Evolutionary conservation across 2,888 invertebrate species (phyloP), one percentile per base, ranked within the genome.

Genomic region (Tenthredo scrophulariae): DNA sequence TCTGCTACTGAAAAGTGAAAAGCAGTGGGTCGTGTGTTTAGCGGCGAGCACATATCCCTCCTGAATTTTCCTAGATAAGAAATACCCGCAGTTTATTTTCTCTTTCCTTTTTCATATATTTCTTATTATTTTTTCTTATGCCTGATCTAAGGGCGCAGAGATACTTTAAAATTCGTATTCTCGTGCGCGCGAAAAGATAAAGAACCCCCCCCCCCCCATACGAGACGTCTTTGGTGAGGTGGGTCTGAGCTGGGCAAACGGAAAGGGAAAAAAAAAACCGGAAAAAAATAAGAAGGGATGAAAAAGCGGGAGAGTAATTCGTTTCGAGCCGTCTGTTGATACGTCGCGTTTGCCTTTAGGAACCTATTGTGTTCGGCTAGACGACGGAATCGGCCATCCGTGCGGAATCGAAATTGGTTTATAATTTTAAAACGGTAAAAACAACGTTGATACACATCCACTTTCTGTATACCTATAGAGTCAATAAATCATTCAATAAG

Each of bases 1-100:
- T 87, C 88, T 89, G 83, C 84, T 86, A 86, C 88, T 90, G 87
- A 22, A 74, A 74, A 43, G n/a, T 2, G 54, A 1, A 54, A 54
- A 54, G n/a, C n/a, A 7, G n/a, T 54, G 1, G 5, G 54, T 54
- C 2, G 6, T n/a, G n/a, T 54, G 1, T 54, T 54, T n/a, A n/a
- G 7, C 7, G 54, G 6, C n/a, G 7, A 54, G 70, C 9, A 37
- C 22, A 13, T 18, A 18, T 37, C 33, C 18, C 15, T 70, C 15
- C 13, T 18, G 9, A 37, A 29, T 67, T 33, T 33, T 67, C 13
- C 15, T 13, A 46, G 15, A 15, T 46, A 4, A 15, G 15, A 1
- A 46, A 2, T 43, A 9, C 13, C 13, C 2, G 13, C 9, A 10
- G 13, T 3, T 65, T 65, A 1, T 33, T 29, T 33, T 29, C 5